phyloP scores from a whole-genome alignment of 2,113 vertebrate species.

The Cyprinodon variegatus region DNA sequence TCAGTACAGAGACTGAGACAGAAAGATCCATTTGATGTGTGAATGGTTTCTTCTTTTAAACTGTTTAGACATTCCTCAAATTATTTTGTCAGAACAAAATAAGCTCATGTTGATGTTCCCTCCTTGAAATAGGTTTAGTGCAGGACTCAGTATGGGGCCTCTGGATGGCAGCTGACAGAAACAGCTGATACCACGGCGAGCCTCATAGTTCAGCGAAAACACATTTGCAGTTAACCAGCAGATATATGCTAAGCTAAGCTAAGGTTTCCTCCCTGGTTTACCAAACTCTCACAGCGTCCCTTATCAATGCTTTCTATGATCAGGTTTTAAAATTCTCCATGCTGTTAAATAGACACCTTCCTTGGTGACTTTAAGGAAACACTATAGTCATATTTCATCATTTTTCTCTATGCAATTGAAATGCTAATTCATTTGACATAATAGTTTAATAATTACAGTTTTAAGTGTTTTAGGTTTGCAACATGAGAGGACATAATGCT shows the following conservation, averaged over 20 bases:
- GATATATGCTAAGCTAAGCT: conserved; percentile 47
- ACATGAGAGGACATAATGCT: background rate
- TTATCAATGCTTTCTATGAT: background rate
- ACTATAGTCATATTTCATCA: background rate
- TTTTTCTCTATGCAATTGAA: background rate
- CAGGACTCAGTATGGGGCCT: conserved; percentile 55
- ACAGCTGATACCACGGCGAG: conserved; percentile 66
- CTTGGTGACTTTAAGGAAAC: background rate
- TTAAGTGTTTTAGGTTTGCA: background rate
- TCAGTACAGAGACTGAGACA: background rate
- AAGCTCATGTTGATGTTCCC: background rate
- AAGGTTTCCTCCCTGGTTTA: conserved; percentile 20
- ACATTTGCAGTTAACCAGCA: conserved; percentile 19
- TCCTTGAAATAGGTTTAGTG: conserved; percentile 9
- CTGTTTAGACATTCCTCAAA: background rate
- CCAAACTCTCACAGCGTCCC: background rate
- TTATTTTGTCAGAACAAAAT: background rate
- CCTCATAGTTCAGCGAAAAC: conserved; percentile 28
- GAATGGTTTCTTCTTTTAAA: background rate
- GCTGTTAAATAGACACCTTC: background rate
- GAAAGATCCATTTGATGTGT: background rate
- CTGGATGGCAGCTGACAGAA: conserved; percentile 62
- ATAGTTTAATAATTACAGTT: background rate
- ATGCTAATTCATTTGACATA: background rate
- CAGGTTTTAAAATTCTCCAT: background rate